Evolutionary conservation across 2,797 vertebrate genomes (phyloP), one percentile per base, ranked within the genome.

Genomic region (Fringilla coelebs): DNA sequence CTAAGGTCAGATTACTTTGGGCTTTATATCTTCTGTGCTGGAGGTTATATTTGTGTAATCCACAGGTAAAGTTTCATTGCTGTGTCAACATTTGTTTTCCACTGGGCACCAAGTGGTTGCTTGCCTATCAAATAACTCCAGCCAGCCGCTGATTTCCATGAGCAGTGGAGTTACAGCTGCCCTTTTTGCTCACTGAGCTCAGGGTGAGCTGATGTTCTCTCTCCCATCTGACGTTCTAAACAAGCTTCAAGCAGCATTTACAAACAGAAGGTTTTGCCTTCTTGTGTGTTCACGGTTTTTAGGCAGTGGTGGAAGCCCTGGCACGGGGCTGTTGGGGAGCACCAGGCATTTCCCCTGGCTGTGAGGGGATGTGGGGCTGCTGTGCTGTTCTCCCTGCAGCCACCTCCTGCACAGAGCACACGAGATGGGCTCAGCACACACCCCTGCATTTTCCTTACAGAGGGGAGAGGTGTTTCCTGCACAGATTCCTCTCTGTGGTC

Each of bases 21-120:
- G 90, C 74, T 91, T 90, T 88, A 0, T 41, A 40, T 90, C 91
- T 75, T 17, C 57, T 54, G 2, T 82, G 77, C 93, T 73, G 80
- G 74, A 86, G 83, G 60, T 90, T 73, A 28, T 91, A 78, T 95
- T 94, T 91, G 73, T 95, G 77, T 85, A 73, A 74, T 79, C 32
- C 49, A 48, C 43, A 54, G 55, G 81, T 89, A 85, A 91, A 80
- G 66, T 63, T 92, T 78, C 76, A 75, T 85, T 85, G 85, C 93
- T 83, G 55, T 88, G 86, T 93, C 92, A 94, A 88, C 40, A 85
- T 52, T 91, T 75, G 74, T 96, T 94, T 83, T 94, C 54, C 67
- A 0, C 63, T 52, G n/a, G 82, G 72, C 76, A 34, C 76, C 14
- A 71, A 80, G 48, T 41, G 49, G 55, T 94, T 72, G 77, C 79